Percentiles rank a stretch among this genome's conserved stretches.
phyloP scores from a whole-genome alignment of 2,113 vertebrate genomes.

The Leptosomus discolor region DNA sequence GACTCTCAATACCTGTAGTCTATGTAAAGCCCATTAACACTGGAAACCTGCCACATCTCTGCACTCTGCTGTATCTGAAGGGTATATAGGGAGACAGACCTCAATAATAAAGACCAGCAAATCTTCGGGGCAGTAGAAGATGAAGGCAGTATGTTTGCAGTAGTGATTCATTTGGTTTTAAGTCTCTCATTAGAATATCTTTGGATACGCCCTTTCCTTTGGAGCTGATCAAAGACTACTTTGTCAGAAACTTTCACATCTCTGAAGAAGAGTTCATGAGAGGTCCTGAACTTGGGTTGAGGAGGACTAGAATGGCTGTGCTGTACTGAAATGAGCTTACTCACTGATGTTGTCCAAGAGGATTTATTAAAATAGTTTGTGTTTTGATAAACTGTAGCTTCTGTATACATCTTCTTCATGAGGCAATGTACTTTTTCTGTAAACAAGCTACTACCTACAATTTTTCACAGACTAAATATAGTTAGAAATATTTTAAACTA shows the following conservation, averaged over 20 bases:
- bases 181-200: neutral
- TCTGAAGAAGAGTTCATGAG: neutral
- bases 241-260: neutral
- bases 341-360: neutral
- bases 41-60: neutral
- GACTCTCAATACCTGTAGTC: neutral
- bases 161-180: neutral
- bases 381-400: neutral
- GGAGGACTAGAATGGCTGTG: neutral
- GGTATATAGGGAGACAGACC: neutral
- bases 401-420: neutral
- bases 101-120: neutral
- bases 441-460: neutral
- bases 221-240: neutral
- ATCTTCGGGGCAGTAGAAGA: no score
- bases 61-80: neutral
- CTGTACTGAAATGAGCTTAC: neutral
- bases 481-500: neutral
- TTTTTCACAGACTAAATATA: neutral
- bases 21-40: neutral
- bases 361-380: neutral
- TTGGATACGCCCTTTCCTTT: neutral
- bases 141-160: neutral
- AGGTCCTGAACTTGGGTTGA: neutral
- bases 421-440: neutral